Evolutionary conservation across 2,888 invertebrate species (phyloP), one percentile per base, ranked within the genome.

Genomic region (Campoplex nolae): DNA sequence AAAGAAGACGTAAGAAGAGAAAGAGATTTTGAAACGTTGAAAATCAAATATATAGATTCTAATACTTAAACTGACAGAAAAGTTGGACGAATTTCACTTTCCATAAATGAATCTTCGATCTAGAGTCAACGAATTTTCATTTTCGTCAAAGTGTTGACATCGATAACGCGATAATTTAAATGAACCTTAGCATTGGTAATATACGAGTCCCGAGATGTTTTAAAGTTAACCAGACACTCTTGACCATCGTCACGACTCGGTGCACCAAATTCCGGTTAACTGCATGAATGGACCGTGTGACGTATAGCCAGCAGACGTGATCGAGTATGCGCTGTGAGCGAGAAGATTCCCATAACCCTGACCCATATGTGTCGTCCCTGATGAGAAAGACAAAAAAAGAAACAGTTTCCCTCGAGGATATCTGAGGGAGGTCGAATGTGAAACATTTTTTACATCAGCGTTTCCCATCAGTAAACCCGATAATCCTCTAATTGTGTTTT

Each of bases 311-410:
- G 35, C 35, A 56, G 35, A 51, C 74, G 71, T 83, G 67, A 75
- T 62, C 70, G 42, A 74, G 79, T 54, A 58, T 67, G 42, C n/a
- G 76, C 67, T 32, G 70, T 79, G 79, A 87, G 86, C 79, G 67
- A 70, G 56, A 23, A 23, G 38, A 58, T 51, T 79, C 71, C 84
- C 83, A 88, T 88, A 80, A 84, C 88, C 88, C 86, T 86, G 88
- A 88, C 87, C 87, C 32, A 84, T 58, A 85, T 87, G 67, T 51
- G 48, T 81, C 28, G 42, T 68, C 23, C 11, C 35, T 45, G 62
- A 42, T 35, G 56, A 68, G 62, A 68, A 74, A 32, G 70, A 38
- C 38, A 38, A 32, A 28, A 18, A 65, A 32, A 76, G 45, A 32
- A 65, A 65, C 28, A 28, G 35, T 62, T 35, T 54, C 23, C 16